Conservation (phyloP, 1,140 invertebrate species). For the Musca vetustissima region DNA sequence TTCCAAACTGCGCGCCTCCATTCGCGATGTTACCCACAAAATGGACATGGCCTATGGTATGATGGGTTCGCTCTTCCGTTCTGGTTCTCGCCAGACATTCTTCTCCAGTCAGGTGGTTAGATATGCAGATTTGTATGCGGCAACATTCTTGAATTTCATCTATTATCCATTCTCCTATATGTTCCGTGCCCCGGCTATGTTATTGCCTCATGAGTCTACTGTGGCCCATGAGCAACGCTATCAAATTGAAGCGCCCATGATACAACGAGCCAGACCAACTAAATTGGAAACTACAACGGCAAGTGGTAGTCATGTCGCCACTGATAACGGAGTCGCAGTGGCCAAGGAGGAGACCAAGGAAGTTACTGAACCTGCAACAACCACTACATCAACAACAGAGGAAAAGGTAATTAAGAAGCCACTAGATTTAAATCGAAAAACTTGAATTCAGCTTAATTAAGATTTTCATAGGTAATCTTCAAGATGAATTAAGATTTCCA, state of each 20-base stretch:
- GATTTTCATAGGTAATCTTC: no score
- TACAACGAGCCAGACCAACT: constrained; percentile 58
- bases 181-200: constrained; percentile 91
- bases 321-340: neutral
- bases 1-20: constrained; percentile 78
- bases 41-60: constrained; percentile 99
- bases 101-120: constrained; percentile 96
- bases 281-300: neutral
- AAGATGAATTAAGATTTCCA: no score
- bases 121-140: constrained; percentile 97
- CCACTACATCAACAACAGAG: constrained; percentile 6
- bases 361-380: constrained; percentile 82
- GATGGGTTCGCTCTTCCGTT: constrained; percentile 94
- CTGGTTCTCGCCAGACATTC: constrained; percentile 95
- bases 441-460: no score
- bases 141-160: constrained; percentile 93
- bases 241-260: constrained; percentile 60
- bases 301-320: neutral
- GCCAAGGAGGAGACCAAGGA: neutral
- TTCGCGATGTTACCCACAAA: constrained; percentile 93
- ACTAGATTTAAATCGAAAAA: no score
- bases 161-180: constrained; percentile 99
- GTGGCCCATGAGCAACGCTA: constrained; percentile 84
- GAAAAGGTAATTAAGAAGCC: constrained; percentile 69
- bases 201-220: constrained; percentile 97